Evolutionary conservation across 2,113 vertebrate species (phyloP).

Genomic region (Pollimyrus isidori): DNA sequence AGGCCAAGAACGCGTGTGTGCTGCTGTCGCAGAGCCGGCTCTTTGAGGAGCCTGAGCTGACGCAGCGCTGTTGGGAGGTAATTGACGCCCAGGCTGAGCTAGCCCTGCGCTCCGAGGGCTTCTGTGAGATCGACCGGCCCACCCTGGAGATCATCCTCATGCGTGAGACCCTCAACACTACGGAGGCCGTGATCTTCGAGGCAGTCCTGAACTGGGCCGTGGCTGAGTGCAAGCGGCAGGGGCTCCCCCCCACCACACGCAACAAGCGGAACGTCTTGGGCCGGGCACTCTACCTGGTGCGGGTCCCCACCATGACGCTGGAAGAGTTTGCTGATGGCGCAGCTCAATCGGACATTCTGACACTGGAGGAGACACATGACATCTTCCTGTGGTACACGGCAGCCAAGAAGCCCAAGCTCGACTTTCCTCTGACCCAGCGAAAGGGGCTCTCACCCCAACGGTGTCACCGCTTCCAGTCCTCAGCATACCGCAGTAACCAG

Average conservation of each 20-base stretch:
- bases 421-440: conserved; percentile 74
- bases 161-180: conserved; percentile 84
- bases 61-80: conserved; percentile 94
- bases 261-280: conserved; percentile 80
- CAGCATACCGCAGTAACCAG: conserved; percentile 92
- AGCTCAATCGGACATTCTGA: conserved; percentile 85
- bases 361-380: conserved; percentile 86
- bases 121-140: conserved; percentile 85
- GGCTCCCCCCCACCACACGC: conserved; percentile 56
- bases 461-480: conserved; percentile 90
- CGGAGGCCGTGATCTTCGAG: conserved; percentile 85
- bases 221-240: conserved; percentile 82
- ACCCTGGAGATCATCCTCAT: conserved; percentile 85
- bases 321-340: conserved; percentile 91
- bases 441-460: conserved; percentile 74
- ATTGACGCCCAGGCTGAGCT: conserved; percentile 95
- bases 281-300: conserved; percentile 79
- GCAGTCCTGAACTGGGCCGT: conserved; percentile 83
- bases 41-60: conserved; percentile 91
- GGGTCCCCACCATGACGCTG: conserved; percentile 85
- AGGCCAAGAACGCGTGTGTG: conserved; percentile 89
- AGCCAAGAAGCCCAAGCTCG: conserved; percentile 77
- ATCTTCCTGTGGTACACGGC: conserved; percentile 97
- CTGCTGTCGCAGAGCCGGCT: conserved; percentile 95
- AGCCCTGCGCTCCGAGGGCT: conserved; percentile 83